phyloP scores from a whole-genome alignment of 2,113 vertebrate genomes.

The Sylvilagus bachmani region DNA sequence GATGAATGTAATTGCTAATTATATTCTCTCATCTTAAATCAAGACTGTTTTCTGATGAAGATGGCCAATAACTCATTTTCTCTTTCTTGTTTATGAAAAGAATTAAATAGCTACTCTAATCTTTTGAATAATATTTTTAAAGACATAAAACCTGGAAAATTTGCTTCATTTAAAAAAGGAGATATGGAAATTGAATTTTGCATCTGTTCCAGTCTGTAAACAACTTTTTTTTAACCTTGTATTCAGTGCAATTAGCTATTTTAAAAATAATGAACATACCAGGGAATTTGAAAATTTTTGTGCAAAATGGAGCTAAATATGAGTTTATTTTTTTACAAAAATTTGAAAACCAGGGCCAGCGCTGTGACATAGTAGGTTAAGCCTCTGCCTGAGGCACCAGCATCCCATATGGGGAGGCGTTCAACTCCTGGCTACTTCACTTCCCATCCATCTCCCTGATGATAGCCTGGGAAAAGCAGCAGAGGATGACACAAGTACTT shows the following conservation, averaged over 20 bases:
- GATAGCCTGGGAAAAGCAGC: no score
- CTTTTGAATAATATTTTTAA: not conserved
- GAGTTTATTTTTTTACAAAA: no score
- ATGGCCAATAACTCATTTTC: not conserved
- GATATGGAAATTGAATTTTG: not conserved
- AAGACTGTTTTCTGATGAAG: not conserved
- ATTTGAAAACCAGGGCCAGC: no score
- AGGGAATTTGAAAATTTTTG: no score
- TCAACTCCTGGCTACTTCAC: no score
- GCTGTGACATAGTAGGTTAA: no score
- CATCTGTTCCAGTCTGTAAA: not conserved
- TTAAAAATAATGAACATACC: not conserved
- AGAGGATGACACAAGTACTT: no score
- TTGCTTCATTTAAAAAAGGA: not conserved
- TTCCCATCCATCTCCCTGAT: no score
- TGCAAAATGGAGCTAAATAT: no score
- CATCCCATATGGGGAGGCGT: no score
- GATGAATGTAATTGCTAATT: not conserved
- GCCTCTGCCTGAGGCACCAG: no score
- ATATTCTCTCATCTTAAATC: not conserved
- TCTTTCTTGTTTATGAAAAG: constrained; percentile 1
- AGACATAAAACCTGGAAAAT: not conserved
- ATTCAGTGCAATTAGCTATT: not conserved
- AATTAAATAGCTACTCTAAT: not conserved
- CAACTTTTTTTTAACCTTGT: not conserved